phyloP scores from a whole-genome alignment of 2,888 invertebrate species.

The Falcaria lacertinaria region DNA sequence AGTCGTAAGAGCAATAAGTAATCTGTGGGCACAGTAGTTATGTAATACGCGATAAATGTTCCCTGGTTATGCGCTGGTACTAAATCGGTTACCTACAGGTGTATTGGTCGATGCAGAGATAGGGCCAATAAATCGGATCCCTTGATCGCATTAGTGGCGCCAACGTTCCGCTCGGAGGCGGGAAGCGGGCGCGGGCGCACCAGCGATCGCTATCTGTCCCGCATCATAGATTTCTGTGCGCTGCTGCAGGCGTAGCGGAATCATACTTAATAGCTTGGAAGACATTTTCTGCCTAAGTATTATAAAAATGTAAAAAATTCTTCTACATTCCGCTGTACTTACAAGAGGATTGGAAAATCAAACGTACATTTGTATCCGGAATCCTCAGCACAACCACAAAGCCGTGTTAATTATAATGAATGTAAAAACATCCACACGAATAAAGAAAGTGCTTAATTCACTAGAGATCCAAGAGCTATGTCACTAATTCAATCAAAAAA shows the following conservation, averaged over 20 bases:
- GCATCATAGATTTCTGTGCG: constrained; percentile 19
- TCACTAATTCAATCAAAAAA: constrained; percentile 54
- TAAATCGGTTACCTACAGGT: constrained; percentile 59
- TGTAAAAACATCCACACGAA: constrained; percentile 4
- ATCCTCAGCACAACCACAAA: neutral
- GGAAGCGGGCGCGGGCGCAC: constrained; percentile 24
- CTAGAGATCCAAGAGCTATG: constrained; percentile 33
- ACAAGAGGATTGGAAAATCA: too few species aligned
- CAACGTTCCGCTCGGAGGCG: constrained; percentile 50
- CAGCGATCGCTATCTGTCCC: constrained; percentile 36
- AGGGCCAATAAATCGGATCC: constrained; percentile 63
- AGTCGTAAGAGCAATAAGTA: constrained; percentile 42
- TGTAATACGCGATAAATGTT: constrained; percentile 47
- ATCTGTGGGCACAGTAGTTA: constrained; percentile 44
- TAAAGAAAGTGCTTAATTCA: constrained; percentile 8
- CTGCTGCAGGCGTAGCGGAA: constrained; percentile 19
- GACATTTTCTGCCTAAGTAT: constrained; percentile 9
- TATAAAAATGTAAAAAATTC: neutral
- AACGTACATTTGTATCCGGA: too few species aligned
- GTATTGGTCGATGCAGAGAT: constrained; percentile 57
- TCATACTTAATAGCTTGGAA: constrained; percentile 11
- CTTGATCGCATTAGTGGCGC: constrained; percentile 67
- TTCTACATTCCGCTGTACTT: neutral
- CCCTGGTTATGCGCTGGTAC: constrained; percentile 41
- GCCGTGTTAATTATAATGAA: constrained; percentile 1